Conservation (phyloP, 1,140 invertebrate genomes). For the Ectropis grisescens region DNA sequence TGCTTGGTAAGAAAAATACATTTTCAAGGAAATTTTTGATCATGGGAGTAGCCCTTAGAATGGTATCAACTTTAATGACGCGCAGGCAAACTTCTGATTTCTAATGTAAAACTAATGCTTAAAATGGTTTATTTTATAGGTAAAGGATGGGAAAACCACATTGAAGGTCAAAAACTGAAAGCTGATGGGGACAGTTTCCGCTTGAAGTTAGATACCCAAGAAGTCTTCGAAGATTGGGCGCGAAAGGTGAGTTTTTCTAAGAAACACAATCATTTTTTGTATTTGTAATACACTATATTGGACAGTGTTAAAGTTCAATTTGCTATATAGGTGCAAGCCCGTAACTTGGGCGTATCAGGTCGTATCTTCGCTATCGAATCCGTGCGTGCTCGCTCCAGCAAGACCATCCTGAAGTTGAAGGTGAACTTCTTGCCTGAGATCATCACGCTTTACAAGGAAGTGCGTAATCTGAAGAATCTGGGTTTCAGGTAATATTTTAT, state of each 20-base stretch:
- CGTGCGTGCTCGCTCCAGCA: constrained; percentile 83
- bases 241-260: constrained; percentile 77
- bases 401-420: constrained; percentile 89
- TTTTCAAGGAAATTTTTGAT: constrained; percentile 5
- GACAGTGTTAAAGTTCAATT: constrained; percentile 4
- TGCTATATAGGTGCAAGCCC: constrained; percentile 82
- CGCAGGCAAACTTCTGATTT: too few species aligned
- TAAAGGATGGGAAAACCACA: constrained; percentile 99
- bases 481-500: constrained; percentile 79
- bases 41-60: too few species aligned
- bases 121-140: too few species aligned
- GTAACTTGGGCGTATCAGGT: constrained; percentile 93
- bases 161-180: constrained; percentile 98
- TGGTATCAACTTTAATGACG: too few species aligned
- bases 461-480: constrained; percentile 95
- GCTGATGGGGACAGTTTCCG: constrained; percentile 98
- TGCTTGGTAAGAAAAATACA: constrained; percentile 78
- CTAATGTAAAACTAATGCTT: too few species aligned
- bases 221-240: constrained; percentile 98
- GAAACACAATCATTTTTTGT: too few species aligned
- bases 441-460: constrained; percentile 98
- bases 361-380: constrained; percentile 96
- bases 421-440: constrained; percentile 99
- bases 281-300: too few species aligned
- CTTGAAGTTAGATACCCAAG: constrained; percentile 94